These are phyloP conservation scores for Xiphorhynchus elegans DNA, from an alignment of 2,113 vertebrate species.

Conservation along the genomic window DNA sequence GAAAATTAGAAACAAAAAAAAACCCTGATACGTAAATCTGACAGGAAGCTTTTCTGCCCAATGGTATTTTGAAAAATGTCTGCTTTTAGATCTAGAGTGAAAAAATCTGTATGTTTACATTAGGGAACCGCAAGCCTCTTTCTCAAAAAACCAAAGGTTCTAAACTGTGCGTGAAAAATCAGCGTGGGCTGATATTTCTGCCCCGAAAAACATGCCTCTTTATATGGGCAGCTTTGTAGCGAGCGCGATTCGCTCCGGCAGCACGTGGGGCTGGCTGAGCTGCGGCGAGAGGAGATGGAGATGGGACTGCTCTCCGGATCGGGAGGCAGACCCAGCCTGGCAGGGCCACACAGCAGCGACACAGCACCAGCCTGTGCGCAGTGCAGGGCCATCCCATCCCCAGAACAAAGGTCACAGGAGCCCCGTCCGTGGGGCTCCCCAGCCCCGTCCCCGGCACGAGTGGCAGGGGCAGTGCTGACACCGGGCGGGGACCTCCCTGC, in stretches of 20 bases:
- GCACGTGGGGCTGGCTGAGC: background rate
- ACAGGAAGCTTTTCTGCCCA: background rate
- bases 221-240: background rate
- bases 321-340: background rate
- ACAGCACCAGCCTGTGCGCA: background rate
- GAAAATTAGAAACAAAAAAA: background rate
- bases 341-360: background rate
- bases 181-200: background rate
- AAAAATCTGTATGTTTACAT: background rate
- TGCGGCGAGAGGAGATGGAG: background rate
- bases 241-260: background rate
- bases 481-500: background rate
- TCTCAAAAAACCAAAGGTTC: background rate
- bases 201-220: fast-evolving
- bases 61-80: background rate
- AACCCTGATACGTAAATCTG: background rate
- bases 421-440: fast-evolving
- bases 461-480: background rate
- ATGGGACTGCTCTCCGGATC: background rate
- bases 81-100: background rate
- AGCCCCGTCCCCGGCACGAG: background rate
- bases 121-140: fast-evolving
- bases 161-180: background rate
- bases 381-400: background rate
- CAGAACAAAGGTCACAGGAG: background rate